Conservation (phyloP, 1,140 invertebrate genomes). For the Gonioctena quinquepunctata region DNA sequence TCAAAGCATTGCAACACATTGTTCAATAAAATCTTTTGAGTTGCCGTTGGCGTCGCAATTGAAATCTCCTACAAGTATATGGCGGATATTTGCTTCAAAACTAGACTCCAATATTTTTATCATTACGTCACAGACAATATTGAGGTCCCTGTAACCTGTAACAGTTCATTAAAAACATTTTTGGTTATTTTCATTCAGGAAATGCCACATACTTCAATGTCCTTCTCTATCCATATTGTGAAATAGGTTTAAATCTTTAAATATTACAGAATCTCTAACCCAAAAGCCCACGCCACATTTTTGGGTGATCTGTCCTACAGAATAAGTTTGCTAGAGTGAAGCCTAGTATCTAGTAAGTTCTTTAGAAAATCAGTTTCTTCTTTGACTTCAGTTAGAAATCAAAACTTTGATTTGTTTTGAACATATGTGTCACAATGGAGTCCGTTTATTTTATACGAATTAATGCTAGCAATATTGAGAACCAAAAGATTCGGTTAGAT, state of each 20-base stretch:
- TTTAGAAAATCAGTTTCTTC: too few relatives aligned
- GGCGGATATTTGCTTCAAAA: neutral
- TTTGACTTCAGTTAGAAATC: neutral
- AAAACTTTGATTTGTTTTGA: neutral
- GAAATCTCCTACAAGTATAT: neutral
- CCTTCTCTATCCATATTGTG: neutral
- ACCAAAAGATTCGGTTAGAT: neutral
- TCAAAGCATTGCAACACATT: neutral
- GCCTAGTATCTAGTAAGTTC: too few relatives aligned
- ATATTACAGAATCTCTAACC: neutral
- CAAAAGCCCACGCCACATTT: neutral
- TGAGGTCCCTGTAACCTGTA: neutral
- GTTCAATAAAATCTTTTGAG: slow-evolving; percentile 2
- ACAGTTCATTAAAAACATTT: neutral
- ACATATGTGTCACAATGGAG: neutral
- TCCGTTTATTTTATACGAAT: neutral
- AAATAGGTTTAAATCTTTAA: neutral
- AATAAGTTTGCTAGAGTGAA: too few relatives aligned
- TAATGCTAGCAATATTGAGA: neutral
- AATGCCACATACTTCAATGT: slow-evolving; percentile 14
- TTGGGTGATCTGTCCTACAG: too few relatives aligned
- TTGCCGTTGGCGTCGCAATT: neutral
- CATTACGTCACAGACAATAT: neutral
- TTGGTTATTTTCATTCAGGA: neutral
- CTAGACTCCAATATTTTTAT: neutral